phyloP scores from a whole-genome alignment of 2,888 invertebrate species.

The Octodonta nipae region DNA sequence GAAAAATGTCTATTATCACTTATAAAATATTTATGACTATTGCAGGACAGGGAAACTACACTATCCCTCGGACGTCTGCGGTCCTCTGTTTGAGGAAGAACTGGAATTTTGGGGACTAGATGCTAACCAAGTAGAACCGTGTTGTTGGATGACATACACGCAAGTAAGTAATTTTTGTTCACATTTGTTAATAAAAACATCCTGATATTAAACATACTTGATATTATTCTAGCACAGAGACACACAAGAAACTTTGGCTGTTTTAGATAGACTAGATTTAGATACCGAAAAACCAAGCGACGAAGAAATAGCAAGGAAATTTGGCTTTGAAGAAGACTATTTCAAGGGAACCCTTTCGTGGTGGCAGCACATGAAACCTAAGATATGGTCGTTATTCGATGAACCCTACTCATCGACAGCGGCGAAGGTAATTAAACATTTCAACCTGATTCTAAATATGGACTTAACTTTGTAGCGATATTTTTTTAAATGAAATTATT shows the following conservation, averaged over 20 bases:
- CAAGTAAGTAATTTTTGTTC: constrained; percentile 54
- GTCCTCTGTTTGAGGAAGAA: constrained; percentile 97
- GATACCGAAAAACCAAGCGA: constrained; percentile 97
- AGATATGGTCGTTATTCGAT: constrained; percentile 97
- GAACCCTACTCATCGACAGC: constrained; percentile 97
- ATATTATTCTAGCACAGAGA: constrained; percentile 78
- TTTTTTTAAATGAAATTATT: not conserved
- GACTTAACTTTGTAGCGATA: not conserved
- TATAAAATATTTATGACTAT: too few relatives aligned
- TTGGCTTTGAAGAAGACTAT: constrained; percentile 91
- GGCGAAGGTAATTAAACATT: constrained; percentile 63
- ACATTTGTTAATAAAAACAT: too few relatives aligned
- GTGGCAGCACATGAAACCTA: constrained; percentile 96
- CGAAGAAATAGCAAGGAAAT: constrained; percentile 93
- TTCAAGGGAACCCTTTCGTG: constrained; percentile 78
- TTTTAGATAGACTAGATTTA: constrained; percentile 90
- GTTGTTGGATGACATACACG: constrained; percentile 99
- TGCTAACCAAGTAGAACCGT: constrained; percentile 98
- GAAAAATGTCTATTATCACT: constrained; percentile 11
- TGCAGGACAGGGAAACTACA: constrained; percentile 92
- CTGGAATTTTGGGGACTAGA: constrained; percentile 98
- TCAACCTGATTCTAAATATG: not conserved
- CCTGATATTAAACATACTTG: too few relatives aligned
- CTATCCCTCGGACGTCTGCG: constrained; percentile 98
- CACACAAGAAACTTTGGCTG: constrained; percentile 96